Evolutionary conservation across 2,888 invertebrate species (phyloP), one percentile per base, ranked within the genome.

Genomic region (Polyommatus iphigenia): DNA sequence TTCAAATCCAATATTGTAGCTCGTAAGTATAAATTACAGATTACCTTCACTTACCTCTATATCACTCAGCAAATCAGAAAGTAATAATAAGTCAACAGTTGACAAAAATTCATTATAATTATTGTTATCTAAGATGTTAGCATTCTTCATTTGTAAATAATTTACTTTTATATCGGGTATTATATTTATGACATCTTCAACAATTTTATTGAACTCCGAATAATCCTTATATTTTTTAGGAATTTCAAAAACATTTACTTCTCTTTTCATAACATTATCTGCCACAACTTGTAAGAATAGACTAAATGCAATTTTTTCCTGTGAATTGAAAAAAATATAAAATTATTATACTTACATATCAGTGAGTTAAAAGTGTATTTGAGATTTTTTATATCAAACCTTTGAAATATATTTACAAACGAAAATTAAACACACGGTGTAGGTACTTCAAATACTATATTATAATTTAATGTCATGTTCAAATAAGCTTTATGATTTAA

Each of bases 251-350:
- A 86, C 80, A 41, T 83, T 84, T 5, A 86, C 80, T 0, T 77
- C 46, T 1, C 81, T 79, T 78, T 83, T 85, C 57, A 83, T 84
- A 3, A 85, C 71, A 79, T 87, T 87, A 80, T 87, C 86, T 46
- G 83, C 81, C 5, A 86, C 82, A 15, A 85, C 84, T 86, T 87
- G 87, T 32, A 86, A 46, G 73, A 80, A 84, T 0, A 83, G 73
- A 77, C 82, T 80, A 3, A 85, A 18, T 1, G 83, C 81, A 3
- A 82, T 80, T 57, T 79, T 71, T 41, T 84, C 78, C 87, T 87
- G 81, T 62, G 82, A 82, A 78, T 20, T 20, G 54, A 79, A 13
- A 79, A 13, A 46, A 13, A 15, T 50, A 13, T 50, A 50, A 50
- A 50, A 50, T 50, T 13, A 15, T 2, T 50, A 50, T 2, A 24